A percentile compares a stretch with the other conserved stretches of the same genome.
Conservation (phyloP, 2,113 vertebrate species). For the Misgurnus anguillicaudatus region DNA sequence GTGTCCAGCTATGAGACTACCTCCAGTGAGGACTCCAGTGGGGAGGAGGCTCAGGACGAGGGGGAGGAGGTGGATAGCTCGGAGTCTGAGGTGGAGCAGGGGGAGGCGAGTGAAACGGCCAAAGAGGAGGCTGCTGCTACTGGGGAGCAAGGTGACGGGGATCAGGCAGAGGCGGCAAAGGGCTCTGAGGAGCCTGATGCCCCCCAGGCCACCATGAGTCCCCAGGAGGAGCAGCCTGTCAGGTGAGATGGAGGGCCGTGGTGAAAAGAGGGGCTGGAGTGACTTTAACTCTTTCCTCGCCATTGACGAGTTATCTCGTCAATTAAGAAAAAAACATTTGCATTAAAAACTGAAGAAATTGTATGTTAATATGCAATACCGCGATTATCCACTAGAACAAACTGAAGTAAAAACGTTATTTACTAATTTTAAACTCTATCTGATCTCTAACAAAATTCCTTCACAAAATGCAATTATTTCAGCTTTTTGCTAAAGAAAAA, state of each 20-base stretch:
- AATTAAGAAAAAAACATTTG: too few species aligned
- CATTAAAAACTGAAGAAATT: too few species aligned
- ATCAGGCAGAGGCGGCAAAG: constrained; percentile 53
- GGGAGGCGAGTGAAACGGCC: constrained; percentile 69
- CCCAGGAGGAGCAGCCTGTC: constrained; percentile 65
- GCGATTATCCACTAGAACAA: too few species aligned
- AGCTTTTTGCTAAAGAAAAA: too few species aligned
- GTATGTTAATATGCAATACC: too few species aligned
- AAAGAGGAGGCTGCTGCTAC: constrained; percentile 58
- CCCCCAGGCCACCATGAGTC: constrained; percentile 54
- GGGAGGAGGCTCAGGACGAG: constrained; percentile 78
- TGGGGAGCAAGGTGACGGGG: constrained; percentile 57
- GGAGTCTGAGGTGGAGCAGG: constrained; percentile 76
- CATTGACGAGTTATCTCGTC: too few species aligned
- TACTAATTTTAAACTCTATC: too few species aligned
- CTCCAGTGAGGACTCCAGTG: constrained; percentile 93
- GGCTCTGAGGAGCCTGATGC: constrained; percentile 59
- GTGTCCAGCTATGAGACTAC: constrained; percentile 89
- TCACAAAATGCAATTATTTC: too few species aligned
- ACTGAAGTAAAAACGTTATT: too few species aligned
- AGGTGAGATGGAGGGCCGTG: constrained; percentile 64
- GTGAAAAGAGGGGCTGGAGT: background rate
- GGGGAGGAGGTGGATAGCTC: constrained; percentile 72
- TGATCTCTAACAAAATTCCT: too few species aligned
- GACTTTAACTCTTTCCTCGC: background rate